Conservation (phyloP, 2,797 vertebrate genomes). For the Hydrophis major region DNA sequence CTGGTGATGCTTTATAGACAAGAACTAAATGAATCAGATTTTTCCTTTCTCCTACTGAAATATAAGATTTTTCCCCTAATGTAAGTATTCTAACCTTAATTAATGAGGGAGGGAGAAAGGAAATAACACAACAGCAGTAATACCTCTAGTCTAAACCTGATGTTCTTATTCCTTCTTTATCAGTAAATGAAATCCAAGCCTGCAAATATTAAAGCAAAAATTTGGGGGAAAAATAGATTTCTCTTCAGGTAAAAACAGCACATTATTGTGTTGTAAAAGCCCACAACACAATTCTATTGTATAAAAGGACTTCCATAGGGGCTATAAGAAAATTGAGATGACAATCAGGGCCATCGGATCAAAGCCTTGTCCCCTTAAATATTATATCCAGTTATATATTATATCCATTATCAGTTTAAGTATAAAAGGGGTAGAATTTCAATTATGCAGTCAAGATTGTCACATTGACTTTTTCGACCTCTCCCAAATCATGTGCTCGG, state of each 20-base stretch:
- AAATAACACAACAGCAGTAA: not conserved
- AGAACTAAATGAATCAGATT: not conserved
- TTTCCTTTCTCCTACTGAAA: not conserved
- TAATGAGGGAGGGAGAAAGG: not conserved
- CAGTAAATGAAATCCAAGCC: not conserved
- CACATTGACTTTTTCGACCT: not conserved
- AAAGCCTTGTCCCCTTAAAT: not conserved
- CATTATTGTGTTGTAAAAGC: not conserved
- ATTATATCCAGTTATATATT: too few species aligned
- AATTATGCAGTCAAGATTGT: not conserved
- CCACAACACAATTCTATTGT: not conserved
- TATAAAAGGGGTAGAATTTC: not conserved
- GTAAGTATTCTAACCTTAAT: not conserved
- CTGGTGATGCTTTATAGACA: not conserved
- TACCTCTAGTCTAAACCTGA: not conserved
- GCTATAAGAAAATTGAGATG: not conserved
- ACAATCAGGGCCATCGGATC: not conserved
- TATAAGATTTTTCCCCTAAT: not conserved
- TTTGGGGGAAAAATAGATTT: not conserved
- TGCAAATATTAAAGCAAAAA: not conserved
- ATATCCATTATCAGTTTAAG: not conserved
- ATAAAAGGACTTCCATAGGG: not conserved
- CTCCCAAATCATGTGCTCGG: not conserved
- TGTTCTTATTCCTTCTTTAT: not conserved
- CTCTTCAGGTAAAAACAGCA: not conserved